phyloP scores from a whole-genome alignment of 2,113 vertebrate genomes.

The Peromyscus polionotus region DNA sequence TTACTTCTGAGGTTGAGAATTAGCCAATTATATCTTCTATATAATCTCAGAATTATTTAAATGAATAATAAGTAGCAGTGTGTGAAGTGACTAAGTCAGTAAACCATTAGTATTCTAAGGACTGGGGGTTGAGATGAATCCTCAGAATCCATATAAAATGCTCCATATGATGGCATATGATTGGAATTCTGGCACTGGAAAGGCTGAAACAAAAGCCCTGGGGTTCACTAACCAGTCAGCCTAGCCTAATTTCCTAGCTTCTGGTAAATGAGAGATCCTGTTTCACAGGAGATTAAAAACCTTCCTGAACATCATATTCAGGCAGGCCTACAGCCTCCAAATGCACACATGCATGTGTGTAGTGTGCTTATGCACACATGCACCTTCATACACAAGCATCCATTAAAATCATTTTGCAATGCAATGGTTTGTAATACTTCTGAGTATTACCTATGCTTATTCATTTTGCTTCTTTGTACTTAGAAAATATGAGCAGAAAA shows the following conservation, averaged over 20 bases:
- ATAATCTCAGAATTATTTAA: neutral
- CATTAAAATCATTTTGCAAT: neutral
- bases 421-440: neutral
- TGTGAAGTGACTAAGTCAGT: neutral
- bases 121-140: no score
- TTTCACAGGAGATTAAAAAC: neutral
- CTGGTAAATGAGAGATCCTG: neutral
- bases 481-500: neutral
- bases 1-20: neutral
- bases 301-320: neutral
- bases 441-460: neutral
- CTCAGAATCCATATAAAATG: neutral
- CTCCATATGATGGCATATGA: neutral
- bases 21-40: neutral
- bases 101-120: neutral
- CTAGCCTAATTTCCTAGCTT: neutral
- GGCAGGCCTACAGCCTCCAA: neutral
- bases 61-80: neutral
- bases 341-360: neutral
- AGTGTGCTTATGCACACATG: neutral
- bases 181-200: neutral
- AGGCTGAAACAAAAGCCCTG: neutral
- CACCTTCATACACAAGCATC: neutral
- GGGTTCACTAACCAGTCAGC: neutral
- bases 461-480: neutral